Evolutionary conservation across 1,140 invertebrate species (phyloP).

Genomic region (Propsilocerus akamusi): DNA sequence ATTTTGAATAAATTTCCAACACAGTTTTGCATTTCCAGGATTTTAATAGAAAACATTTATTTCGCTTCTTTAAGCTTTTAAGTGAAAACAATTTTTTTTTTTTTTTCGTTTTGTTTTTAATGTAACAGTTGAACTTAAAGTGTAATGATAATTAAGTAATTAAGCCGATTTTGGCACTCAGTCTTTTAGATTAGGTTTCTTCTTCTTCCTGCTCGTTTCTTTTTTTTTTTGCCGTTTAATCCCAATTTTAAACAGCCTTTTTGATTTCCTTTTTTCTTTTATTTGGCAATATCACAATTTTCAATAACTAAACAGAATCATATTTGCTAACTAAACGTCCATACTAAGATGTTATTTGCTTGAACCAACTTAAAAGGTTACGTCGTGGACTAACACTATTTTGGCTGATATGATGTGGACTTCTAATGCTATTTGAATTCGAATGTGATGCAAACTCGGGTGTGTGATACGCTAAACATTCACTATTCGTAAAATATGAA

Average conservation of each 20-base stretch:
- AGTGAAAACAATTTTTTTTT: too few relatives aligned
- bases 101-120: too few relatives aligned
- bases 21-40: too few relatives aligned
- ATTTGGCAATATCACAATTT: constrained; percentile 1
- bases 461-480: too few relatives aligned
- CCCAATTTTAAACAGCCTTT: constrained; percentile 1
- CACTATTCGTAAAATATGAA: too few relatives aligned
- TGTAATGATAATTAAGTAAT: too few relatives aligned
- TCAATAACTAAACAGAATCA: background rate
- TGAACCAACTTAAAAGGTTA: background rate
- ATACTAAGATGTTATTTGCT: background rate
- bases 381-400: background rate
- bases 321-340: background rate
- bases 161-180: constrained; percentile 3
- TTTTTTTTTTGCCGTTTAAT: background rate
- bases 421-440: background rate
- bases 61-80: too few relatives aligned
- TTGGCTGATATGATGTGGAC: background rate
- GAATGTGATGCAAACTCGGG: too few relatives aligned
- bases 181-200: constrained; percentile 1
- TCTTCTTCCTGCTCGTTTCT: too few relatives aligned
- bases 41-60: too few relatives aligned
- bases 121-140: too few relatives aligned
- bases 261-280: background rate
- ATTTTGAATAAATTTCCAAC: too few relatives aligned